These are phyloP conservation scores for Leiothrix lutea DNA, from an alignment of 2,113 vertebrate species.

Conservation along the genomic window DNA sequence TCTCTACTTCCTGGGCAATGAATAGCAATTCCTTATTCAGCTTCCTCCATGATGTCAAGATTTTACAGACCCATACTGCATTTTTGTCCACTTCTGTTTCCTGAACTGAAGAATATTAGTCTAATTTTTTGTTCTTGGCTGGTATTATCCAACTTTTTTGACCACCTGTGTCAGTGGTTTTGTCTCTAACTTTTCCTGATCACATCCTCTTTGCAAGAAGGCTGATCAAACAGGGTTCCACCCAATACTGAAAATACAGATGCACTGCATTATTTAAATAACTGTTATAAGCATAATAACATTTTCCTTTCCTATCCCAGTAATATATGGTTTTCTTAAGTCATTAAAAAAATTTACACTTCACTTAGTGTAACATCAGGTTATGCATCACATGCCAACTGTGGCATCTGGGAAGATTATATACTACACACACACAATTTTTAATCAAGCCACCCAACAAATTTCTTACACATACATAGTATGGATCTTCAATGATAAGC, in stretches of 20 bases:
- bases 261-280: background rate
- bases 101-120: background rate
- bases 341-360: background rate
- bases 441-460: background rate
- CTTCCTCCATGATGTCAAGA: background rate
- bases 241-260: background rate
- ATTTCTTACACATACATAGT: slow-evolving; percentile 82
- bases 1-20: background rate
- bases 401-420: background rate
- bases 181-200: background rate
- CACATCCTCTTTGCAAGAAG: background rate
- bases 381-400: background rate
- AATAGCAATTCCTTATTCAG: background rate
- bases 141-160: background rate
- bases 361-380: background rate
- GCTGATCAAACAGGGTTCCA: background rate
- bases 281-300: background rate
- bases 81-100: background rate
- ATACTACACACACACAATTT: background rate
- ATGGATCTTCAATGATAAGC: slow-evolving; percentile 86
- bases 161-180: background rate
- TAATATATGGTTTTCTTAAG: background rate
- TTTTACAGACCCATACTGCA: background rate
- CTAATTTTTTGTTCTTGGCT: background rate
- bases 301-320: background rate